phyloP scores from a whole-genome alignment of 2,888 invertebrate species.

The Aphidius colemani region DNA sequence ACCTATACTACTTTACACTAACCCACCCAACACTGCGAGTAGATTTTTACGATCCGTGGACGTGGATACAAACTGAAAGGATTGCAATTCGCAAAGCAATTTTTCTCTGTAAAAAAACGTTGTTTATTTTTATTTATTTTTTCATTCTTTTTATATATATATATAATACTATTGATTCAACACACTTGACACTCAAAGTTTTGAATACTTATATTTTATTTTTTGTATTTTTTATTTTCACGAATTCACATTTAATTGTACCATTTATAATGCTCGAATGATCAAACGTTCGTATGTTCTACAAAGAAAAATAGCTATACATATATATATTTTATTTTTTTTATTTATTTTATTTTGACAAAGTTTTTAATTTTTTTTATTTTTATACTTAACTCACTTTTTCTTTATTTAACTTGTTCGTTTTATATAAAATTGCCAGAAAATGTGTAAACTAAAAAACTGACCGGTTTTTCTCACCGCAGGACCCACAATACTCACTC shows the following conservation, averaged over 20 bases:
- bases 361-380: not conserved
- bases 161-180: too few relatives aligned
- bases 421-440: slow-evolving; percentile 11
- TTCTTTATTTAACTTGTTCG: not conserved
- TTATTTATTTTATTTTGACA: not conserved
- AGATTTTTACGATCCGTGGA: slow-evolving; percentile 14
- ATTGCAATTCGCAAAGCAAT: slow-evolving; percentile 6
- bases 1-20: not conserved
- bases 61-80: slow-evolving; percentile 13
- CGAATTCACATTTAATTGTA: too few relatives aligned
- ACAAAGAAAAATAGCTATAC: too few relatives aligned
- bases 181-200: too few relatives aligned
- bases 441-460: slow-evolving; percentile 15
- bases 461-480: slow-evolving; percentile 11
- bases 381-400: not conserved
- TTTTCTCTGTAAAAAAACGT: not conserved
- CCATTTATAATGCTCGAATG: too few relatives aligned
- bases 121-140: too few relatives aligned
- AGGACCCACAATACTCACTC: slow-evolving; percentile 22
- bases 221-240: too few relatives aligned
- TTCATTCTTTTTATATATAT: too few relatives aligned
- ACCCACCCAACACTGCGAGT: slow-evolving; percentile 10
- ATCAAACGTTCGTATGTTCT: too few relatives aligned
- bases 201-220: too few relatives aligned
- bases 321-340: not conserved